phyloP scores from a whole-genome alignment of 2,888 invertebrate species.

The Sphaerophoria taeniata region DNA sequence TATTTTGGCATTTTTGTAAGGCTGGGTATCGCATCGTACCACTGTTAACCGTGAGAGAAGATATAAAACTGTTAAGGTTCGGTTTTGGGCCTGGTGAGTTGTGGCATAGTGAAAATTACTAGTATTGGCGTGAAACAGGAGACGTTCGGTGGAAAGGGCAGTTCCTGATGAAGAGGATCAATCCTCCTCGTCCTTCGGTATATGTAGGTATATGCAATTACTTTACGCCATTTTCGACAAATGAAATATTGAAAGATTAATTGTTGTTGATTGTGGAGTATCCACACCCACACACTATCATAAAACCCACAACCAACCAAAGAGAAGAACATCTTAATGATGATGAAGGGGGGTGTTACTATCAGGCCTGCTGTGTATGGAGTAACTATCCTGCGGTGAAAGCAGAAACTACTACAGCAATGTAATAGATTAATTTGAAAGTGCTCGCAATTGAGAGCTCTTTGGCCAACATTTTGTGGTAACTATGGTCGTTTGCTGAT shows the following conservation, averaged over 20 bases:
- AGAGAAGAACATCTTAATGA: constrained; percentile 61
- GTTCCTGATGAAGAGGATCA: constrained; percentile 45
- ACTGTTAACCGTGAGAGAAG: constrained; percentile 11
- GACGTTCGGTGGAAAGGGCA: too few relatives aligned
- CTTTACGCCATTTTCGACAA: constrained; percentile 71
- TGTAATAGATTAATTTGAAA: constrained; percentile 59
- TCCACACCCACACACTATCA: not conserved
- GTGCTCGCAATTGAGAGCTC: constrained; percentile 44
- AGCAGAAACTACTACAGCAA: constrained; percentile 6
- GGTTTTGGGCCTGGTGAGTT: not conserved
- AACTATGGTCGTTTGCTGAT: not conserved
- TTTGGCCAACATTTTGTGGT: constrained; percentile 50
- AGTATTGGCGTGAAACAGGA: not conserved
- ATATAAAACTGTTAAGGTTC: constrained; percentile 7
- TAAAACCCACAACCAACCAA: not conserved
- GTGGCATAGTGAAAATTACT: not conserved
- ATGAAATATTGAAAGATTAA: constrained; percentile 74
- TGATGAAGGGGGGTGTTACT: not conserved
- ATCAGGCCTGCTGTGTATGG: constrained; percentile 12
- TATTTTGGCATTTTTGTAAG: too few relatives aligned
- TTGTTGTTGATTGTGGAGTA: constrained; percentile 70
- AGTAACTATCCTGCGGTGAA: constrained; percentile 44
- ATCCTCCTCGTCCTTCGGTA: constrained; percentile 48
- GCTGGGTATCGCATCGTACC: too few relatives aligned
- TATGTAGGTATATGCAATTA: constrained; percentile 61